Evolutionary conservation across 37 sponge, comb jelly and placozoan genomes (phyloP).

Genomic region (Petrosia ficiformis): DNA sequence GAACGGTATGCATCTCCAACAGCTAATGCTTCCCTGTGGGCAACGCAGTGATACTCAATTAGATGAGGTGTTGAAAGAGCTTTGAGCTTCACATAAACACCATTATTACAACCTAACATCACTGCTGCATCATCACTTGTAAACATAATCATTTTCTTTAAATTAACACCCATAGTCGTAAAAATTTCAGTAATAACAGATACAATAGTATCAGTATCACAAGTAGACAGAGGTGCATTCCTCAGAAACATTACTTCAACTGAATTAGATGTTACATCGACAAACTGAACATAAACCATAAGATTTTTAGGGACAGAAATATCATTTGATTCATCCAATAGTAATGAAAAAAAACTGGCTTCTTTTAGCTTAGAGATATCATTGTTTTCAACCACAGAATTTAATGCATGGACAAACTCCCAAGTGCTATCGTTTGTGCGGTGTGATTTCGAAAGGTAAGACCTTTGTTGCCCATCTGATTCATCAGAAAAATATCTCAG

Average conservation of each 20-base stretch:
- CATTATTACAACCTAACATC: too few species aligned
- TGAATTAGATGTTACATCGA: neutral
- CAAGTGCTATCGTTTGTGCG: neutral
- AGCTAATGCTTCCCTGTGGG: too few species aligned
- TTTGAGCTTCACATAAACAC: too few species aligned
- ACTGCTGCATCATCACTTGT: too few species aligned
- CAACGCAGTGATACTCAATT: too few species aligned
- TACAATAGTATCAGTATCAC: neutral
- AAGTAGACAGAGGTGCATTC: neutral
- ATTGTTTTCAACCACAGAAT: slow-evolving; percentile 1
- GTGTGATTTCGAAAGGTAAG: neutral
- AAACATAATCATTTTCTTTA: too few species aligned
- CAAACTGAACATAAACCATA: neutral
- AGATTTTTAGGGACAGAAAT: neutral
- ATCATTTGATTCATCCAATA: slow-evolving; percentile 4
- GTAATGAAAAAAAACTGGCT: neutral
- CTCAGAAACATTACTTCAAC: neutral
- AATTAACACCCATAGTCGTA: too few species aligned
- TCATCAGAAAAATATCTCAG: neutral
- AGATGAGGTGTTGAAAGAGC: too few species aligned
- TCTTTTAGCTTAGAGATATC: neutral
- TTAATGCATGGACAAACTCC: slow-evolving; percentile 14
- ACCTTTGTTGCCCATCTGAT: too few species aligned
- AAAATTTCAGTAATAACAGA: neutral
- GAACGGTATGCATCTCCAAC: too few species aligned